A percentile compares a stretch with the other conserved stretches of the same genome.
Conservation (phyloP, 1,140 invertebrate species). For the Rhagoletis pomonella region DNA sequence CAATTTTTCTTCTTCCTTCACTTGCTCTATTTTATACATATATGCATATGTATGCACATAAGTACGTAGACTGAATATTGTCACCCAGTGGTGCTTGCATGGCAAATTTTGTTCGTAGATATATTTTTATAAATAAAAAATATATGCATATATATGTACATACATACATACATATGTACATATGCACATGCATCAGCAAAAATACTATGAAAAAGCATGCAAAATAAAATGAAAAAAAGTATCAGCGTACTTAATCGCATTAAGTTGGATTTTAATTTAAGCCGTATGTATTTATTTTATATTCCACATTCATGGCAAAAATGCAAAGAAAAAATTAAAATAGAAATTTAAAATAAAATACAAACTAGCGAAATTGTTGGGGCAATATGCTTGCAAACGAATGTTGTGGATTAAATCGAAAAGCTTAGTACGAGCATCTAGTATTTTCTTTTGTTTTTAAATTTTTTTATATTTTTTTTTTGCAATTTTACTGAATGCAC, state of each 20-base stretch:
- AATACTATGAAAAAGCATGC: conserved; percentile 1
- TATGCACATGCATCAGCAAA: not conserved
- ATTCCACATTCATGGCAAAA: conserved; percentile 24
- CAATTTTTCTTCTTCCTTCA: too few relatives aligned
- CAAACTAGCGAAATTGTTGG: conserved; percentile 13
- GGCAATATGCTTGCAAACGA: not conserved
- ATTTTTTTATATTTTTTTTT: not conserved
- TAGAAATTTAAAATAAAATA: not conserved
- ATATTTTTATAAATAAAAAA: too few relatives aligned
- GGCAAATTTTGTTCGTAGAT: too few relatives aligned
- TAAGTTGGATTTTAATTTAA: conserved; percentile 58
- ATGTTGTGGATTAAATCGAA: not conserved
- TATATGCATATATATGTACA: not conserved
- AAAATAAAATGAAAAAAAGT: conserved; percentile 41
- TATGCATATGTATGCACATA: not conserved
- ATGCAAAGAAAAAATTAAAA: conserved; percentile 28
- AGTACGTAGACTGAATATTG: not conserved
- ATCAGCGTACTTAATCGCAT: conserved; percentile 56
- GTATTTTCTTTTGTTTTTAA: conserved; percentile 13
- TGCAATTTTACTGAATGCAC: conserved; percentile 5
- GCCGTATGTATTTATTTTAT: conserved; percentile 55
- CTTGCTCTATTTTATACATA: too few relatives aligned
- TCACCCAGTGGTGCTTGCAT: too few relatives aligned
- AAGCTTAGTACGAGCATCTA: not conserved
- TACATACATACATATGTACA: not conserved